phyloP scores from a whole-genome alignment of 1,140 invertebrate species.

The Euwallacea similis region DNA sequence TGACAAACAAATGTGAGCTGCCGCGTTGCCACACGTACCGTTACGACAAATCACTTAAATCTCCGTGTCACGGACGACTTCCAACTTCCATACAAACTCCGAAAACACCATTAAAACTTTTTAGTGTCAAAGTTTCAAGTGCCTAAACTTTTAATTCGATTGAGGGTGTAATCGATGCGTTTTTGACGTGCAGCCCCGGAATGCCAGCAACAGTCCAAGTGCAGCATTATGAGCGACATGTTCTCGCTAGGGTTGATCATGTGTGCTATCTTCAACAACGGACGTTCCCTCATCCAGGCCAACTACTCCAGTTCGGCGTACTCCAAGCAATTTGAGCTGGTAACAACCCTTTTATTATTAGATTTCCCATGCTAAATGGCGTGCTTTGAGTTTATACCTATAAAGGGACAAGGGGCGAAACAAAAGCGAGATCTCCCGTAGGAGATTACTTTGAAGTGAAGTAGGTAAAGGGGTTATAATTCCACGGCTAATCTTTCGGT shows the following conservation, averaged over 20 bases:
- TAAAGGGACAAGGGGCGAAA: too few species aligned
- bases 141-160: not conserved
- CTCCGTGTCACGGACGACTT: not conserved
- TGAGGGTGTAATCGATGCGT: not conserved
- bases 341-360: conserved; percentile 57
- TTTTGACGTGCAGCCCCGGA: conserved; percentile 71
- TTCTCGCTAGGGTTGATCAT: conserved; percentile 93
- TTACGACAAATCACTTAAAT: too few species aligned
- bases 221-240: conserved; percentile 89
- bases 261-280: conserved; percentile 87
- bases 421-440: too few species aligned
- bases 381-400: too few species aligned
- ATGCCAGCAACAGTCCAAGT: conserved; percentile 80
- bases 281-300: conserved; percentile 82
- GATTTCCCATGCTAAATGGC: too few species aligned
- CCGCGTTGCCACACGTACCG: too few species aligned
- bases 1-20: too few species aligned
- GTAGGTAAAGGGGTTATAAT: too few species aligned
- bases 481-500: too few species aligned
- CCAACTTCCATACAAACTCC: not conserved
- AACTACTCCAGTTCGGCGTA: conserved; percentile 87
- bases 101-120: conserved; percentile 10
- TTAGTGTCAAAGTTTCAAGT: not conserved
- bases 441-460: too few species aligned
- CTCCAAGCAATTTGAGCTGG: conserved; percentile 86